Base-by-base conservation (phyloP, 37 sponge, comb jelly and placozoan genomes). In the Haliclona indistincta region DNA sequence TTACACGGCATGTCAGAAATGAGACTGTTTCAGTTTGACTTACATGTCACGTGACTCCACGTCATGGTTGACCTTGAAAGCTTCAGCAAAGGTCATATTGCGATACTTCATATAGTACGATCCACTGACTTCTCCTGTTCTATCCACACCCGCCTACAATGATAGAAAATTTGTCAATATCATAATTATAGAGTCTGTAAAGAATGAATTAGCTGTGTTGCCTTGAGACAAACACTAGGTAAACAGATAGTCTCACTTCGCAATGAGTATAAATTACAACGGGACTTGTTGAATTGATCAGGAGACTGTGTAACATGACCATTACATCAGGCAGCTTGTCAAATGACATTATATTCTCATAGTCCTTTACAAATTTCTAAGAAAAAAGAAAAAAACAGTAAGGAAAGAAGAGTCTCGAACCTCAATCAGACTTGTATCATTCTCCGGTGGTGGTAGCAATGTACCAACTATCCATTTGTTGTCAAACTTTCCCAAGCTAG, bases 191-290 rank as follows among this genome's bases (percentile, higher is more conserved):
- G 51, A 47, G 15, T 47, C n/a, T n/a, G n/a, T n/a, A n/a, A n/a
- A n/a, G n/a, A n/a, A 17, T 17, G 17, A 20, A 49, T 49, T 17
- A 49, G 53, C 13, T 20, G 17, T 49, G 53, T 49, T 49, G 17
- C 53, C 17, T n/a, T n/a, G n/a, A n/a, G n/a, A n/a, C n/a, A n/a
- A n/a, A n/a, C n/a, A n/a, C 42, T 51, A 41, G 28, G 23, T 29
- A 68, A n/a, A 55, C 62, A 76, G 39, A 62, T 26, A 62, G 52
- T 22, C 84, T 58, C 63, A 86, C 93, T 82, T 94, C 95, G 56
- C 95, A 90, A 43, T 94, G 95, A 0, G 80, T 55, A 67, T 87
- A 94, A n/a, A 94, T 87, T 4, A 94, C 70, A 52, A 74, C 60
- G 5, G 88, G 85, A 35, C n/a, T n/a, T n/a, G n/a, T n/a, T n/a